These are phyloP conservation scores for Nowickia ferox DNA, from an alignment of 2,888 invertebrate species.

Conservation along the genomic window DNA sequence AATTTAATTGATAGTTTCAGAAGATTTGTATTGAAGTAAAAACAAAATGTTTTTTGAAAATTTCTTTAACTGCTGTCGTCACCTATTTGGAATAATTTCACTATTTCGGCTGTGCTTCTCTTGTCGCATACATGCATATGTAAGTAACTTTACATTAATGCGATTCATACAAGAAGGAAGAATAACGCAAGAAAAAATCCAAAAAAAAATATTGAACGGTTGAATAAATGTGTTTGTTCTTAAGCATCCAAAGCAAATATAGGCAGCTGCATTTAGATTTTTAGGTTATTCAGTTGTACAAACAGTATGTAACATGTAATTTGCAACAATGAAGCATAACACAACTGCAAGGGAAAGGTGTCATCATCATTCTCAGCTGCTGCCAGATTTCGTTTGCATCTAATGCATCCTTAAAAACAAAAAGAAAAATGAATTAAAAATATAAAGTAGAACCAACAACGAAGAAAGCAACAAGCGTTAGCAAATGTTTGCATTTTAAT, in stretches of 20 bases:
- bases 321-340: conserved; percentile 1
- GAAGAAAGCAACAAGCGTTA: conserved; percentile 38
- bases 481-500: conserved; percentile 33
- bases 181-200: neutral
- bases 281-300: conserved; percentile 5
- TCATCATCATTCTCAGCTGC: conserved; percentile 32
- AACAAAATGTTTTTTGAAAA: neutral
- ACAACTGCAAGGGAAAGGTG: conserved; percentile 33
- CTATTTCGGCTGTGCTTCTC: neutral
- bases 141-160: neutral
- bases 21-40: neutral
- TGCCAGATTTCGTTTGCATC: conserved; percentile 28
- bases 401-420: neutral
- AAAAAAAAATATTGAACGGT: neutral
- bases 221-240: neutral
- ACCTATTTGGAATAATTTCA: conserved; percentile 9
- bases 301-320: conserved; percentile 17
- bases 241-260: conserved; percentile 22
- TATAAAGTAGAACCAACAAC: conserved; percentile 22
- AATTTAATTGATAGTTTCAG: conserved; percentile 2
- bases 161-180: neutral
- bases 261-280: conserved; percentile 47
- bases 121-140: neutral
- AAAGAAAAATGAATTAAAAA: neutral
- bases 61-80: neutral